Percentiles rank a stretch among this genome's conserved stretches.
Evolutionary conservation across 1,140 invertebrate species (phyloP).

Genomic region (Ericerus pela): DNA sequence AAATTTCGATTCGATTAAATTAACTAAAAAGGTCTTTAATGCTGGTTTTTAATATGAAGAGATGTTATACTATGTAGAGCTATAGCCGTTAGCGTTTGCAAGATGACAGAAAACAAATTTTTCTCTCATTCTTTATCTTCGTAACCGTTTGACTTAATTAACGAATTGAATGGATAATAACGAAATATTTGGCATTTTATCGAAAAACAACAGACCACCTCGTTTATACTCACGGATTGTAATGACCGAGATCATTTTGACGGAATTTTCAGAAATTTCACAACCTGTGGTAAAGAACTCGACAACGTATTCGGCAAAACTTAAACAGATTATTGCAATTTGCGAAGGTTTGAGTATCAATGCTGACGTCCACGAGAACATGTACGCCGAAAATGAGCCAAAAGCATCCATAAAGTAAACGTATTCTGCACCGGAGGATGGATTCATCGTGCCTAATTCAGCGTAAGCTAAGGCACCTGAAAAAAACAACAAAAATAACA

Average conservation of each 20-base stretch:
- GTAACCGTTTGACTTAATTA: too few relatives aligned
- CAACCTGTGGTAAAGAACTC: slow-evolving; percentile 77
- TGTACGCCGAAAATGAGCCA: slow-evolving; percentile 72
- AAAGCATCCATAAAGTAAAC: slow-evolving; percentile 84
- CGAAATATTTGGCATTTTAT: too few relatives aligned
- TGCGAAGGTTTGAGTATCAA: slow-evolving; percentile 83
- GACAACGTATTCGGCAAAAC: slow-evolving; percentile 87
- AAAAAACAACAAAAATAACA: too few relatives aligned
- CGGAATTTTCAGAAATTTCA: slow-evolving; percentile 53
- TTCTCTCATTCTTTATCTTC: too few relatives aligned
- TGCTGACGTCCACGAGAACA: slow-evolving; percentile 83
- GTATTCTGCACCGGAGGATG: slow-evolving; percentile 83
- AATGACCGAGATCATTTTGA: slow-evolving; percentile 63
- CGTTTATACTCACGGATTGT: slow-evolving; percentile 47
- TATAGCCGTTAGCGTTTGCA: too few relatives aligned
- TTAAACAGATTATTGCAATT: slow-evolving; percentile 84
- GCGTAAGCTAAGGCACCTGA: slow-evolving; percentile 79
- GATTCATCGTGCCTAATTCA: slow-evolving; percentile 84
- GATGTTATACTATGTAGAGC: too few relatives aligned
- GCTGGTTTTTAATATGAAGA: too few relatives aligned
- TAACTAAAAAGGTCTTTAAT: too few relatives aligned
- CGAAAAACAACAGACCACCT: too few relatives aligned
- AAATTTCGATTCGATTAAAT: too few relatives aligned
- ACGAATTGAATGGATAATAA: too few relatives aligned
- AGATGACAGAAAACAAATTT: too few relatives aligned